phyloP scores from a whole-genome alignment of 2,888 invertebrate genomes.

The Cabera pusaria region DNA sequence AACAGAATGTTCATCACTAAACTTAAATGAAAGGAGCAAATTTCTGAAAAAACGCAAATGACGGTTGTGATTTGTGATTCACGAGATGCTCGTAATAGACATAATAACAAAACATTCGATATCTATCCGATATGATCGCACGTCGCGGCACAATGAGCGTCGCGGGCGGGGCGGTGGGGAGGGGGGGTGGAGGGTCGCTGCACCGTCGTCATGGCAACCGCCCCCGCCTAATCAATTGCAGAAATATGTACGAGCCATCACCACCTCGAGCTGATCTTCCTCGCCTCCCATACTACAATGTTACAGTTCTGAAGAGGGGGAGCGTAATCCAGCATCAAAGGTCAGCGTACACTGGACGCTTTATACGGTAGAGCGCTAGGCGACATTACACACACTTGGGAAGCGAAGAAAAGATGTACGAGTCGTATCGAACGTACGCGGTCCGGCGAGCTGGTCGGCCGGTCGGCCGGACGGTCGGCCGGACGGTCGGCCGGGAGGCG shows the following conservation, averaged over 20 bases:
- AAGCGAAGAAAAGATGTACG: conserved; percentile 72
- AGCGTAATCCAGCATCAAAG: conserved; percentile 37
- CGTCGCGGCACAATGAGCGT: conserved; percentile 45
- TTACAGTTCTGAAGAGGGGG: conserved; percentile 28
- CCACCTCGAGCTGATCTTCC: conserved; percentile 44
- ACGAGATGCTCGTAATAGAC: conserved; percentile 4
- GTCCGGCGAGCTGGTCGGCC: conserved; percentile 8
- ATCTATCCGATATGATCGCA: conserved; percentile 36
- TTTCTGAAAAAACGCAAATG: too few relatives aligned
- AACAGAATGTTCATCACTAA: too few relatives aligned
- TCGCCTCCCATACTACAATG: conserved; percentile 35
- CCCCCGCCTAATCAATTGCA: conserved; percentile 84
- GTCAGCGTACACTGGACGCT: conserved; percentile 46
- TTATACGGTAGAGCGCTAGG: conserved; percentile 51
- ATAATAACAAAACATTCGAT: conserved; percentile 8
- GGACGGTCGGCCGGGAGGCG: too few relatives aligned
- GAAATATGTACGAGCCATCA: conserved; percentile 80
- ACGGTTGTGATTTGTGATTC: too few relatives aligned
- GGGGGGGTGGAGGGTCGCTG: conserved; percentile 40
- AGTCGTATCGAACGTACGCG: conserved; percentile 33
- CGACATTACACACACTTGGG: conserved; percentile 50
- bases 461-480: too few relatives aligned
- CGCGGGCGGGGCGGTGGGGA: conserved; percentile 29
- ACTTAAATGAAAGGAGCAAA: too few relatives aligned
- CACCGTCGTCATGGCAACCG: conserved; percentile 73